These are phyloP conservation scores for Heliconius sara DNA, from an alignment of 2,888 invertebrate genomes.

Conservation along the genomic window DNA sequence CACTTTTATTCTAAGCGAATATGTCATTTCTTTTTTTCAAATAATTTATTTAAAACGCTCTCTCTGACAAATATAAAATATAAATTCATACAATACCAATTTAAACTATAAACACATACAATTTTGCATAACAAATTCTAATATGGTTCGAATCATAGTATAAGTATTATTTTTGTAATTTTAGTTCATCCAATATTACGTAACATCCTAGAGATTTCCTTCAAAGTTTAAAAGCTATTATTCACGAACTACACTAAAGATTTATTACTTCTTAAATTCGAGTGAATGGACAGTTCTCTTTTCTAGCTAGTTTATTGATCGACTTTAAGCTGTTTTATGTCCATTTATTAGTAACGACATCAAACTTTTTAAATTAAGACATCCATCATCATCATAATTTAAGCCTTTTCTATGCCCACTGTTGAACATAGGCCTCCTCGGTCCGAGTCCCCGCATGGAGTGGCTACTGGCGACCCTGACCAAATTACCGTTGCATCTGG, in stretches of 20 bases:
- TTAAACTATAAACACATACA: not conserved
- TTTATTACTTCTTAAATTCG: constrained; percentile 20
- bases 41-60: no score
- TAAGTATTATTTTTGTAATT: not conserved
- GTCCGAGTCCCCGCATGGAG: no score
- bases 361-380: not conserved
- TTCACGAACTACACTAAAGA: constrained; percentile 22
- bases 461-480: no score
- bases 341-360: constrained; percentile 1
- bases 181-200: not conserved
- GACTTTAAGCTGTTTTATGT: not conserved
- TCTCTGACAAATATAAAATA: no score
- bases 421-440: no score
- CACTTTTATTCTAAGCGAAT: no score
- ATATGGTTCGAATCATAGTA: not conserved
- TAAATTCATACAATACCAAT: no score
- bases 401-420: not conserved
- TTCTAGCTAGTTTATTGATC: constrained; percentile 3
- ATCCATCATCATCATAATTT: not conserved
- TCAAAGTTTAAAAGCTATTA: constrained; percentile 21
- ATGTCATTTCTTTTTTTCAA: no score
- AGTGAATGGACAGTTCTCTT: constrained; percentile 14
- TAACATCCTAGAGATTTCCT: constrained; percentile 14
- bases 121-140: not conserved
- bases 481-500: no score